Percentiles rank a stretch among this genome's conserved stretches.
Conservation (phyloP, 2,888 invertebrate genomes). For the Alitta virens region DNA sequence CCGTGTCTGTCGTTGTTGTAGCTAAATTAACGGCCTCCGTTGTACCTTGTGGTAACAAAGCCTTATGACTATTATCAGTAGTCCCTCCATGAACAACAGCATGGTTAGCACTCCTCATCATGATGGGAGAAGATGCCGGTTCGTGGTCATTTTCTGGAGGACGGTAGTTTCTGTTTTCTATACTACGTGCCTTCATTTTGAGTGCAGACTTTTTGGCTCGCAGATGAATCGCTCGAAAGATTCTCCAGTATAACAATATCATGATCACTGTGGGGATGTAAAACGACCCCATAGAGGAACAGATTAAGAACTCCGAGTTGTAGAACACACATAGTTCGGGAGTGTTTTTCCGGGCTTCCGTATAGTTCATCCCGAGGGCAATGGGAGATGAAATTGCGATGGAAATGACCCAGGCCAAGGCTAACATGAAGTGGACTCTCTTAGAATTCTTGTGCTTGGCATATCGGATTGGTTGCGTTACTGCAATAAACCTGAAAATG, state of each 20-base stretch:
- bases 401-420: constrained; percentile 92
- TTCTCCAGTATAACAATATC: constrained; percentile 95
- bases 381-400: constrained; percentile 95
- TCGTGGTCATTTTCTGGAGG: constrained; percentile 42
- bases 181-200: constrained; percentile 30
- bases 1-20: constrained; percentile 39
- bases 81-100: not conserved
- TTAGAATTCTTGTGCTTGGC: constrained; percentile 89
- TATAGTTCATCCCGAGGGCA: constrained; percentile 82
- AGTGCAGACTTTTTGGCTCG: constrained; percentile 38
- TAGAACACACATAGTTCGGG: constrained; percentile 75
- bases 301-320: constrained; percentile 96
- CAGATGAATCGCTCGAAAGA: constrained; percentile 78
- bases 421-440: constrained; percentile 91
- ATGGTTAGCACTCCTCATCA: not conserved
- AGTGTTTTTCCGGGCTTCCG: constrained; percentile 26
- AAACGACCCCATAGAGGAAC: constrained; percentile 96
- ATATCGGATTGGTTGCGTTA: constrained; percentile 98
- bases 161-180: constrained; percentile 39
- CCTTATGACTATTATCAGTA: not conserved
- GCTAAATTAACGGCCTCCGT: constrained; percentile 46
- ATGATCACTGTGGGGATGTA: constrained; percentile 97
- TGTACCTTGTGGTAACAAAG: not conserved
- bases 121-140: constrained; percentile 15
- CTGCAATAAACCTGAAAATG: constrained; percentile 86